phyloP scores from a whole-genome alignment of 2,797 vertebrate species.

The Chelidonichthys spinosus region DNA sequence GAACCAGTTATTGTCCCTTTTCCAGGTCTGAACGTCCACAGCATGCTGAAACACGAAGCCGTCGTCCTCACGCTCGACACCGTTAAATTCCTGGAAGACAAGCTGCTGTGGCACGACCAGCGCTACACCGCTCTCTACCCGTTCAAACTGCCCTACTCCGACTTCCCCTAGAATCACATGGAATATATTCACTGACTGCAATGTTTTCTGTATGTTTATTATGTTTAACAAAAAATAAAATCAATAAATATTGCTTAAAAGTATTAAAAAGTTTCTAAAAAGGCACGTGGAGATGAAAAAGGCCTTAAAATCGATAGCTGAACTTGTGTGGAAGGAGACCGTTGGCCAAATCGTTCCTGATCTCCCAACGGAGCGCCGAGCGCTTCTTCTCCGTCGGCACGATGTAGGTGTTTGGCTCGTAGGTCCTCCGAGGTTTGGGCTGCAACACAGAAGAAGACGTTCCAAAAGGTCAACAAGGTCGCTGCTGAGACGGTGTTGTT shows the following conservation, averaged over 20 bases:
- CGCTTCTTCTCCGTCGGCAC: constrained; percentile 93
- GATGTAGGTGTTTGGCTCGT: constrained; percentile 85
- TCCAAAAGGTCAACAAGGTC: too few relatives aligned
- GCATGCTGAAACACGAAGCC: constrained; percentile 89
- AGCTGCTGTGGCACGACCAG: constrained; percentile 89
- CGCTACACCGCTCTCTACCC: constrained; percentile 86
- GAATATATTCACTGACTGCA: constrained; percentile 42
- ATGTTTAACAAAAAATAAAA: constrained; percentile 32
- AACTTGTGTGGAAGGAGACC: constrained; percentile 80
- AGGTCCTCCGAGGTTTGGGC: constrained; percentile 73
- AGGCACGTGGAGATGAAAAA: constrained; percentile 4
- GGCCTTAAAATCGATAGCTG: constrained; percentile 48
- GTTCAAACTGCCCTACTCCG: constrained; percentile 86
- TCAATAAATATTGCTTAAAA: constrained; percentile 50
- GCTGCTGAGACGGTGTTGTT: too few relatives aligned
- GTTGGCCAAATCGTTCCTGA: constrained; percentile 88
- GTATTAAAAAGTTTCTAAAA: constrained; percentile 4
- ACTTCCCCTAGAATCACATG: constrained; percentile 80
- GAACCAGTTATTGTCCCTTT: neutral
- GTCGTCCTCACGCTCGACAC: constrained; percentile 88
- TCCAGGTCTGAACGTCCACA: constrained; percentile 91
- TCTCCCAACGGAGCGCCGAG: constrained; percentile 87
- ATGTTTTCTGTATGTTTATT: constrained; percentile 59
- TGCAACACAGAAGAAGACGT: constrained; percentile 44
- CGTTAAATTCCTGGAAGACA: constrained; percentile 88